A percentile compares a stretch with the other conserved stretches of the same genome.
Evolutionary conservation across 2,888 invertebrate species (phyloP).

Genomic region (Drosophila mercatorum): DNA sequence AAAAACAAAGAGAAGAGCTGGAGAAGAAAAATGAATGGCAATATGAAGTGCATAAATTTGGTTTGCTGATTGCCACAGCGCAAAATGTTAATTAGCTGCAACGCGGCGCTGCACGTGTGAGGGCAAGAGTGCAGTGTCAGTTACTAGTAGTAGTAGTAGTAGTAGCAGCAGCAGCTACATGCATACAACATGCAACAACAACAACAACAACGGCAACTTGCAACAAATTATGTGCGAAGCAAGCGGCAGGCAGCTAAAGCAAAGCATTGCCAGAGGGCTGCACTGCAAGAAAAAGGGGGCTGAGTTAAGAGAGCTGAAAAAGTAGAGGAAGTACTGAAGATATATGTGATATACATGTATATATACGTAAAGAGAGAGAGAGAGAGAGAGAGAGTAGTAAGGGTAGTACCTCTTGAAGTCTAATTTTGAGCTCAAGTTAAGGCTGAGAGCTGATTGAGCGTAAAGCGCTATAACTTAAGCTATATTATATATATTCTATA

Average conservation of each 20-base stretch:
- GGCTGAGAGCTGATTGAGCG: too few species aligned
- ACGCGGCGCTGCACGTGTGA: slow-evolving; percentile 36
- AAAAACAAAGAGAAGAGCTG: not conserved
- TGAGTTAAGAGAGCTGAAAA: not conserved
- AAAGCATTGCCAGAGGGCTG: slow-evolving; percentile 35
- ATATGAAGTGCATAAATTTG: slow-evolving; percentile 64
- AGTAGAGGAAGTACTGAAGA: not conserved
- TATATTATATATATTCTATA: too few species aligned
- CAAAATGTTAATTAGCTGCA: slow-evolving; percentile 63
- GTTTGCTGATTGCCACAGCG: slow-evolving; percentile 51
- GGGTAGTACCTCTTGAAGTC: too few species aligned
- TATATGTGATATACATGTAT: not conserved
- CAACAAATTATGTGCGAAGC: slow-evolving; percentile 51
- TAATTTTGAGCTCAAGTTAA: too few species aligned
- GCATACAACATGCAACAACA: slow-evolving; percentile 3
- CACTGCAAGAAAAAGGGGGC: slow-evolving; percentile 11
- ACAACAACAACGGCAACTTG: slow-evolving; percentile 17
- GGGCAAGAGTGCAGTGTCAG: slow-evolving; percentile 29
- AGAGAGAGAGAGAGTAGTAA: too few species aligned
- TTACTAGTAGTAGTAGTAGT: too few species aligned
- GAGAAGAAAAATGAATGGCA: slow-evolving; percentile 23
- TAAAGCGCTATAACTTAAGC: too few species aligned
- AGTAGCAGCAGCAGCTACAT: slow-evolving; percentile 4
- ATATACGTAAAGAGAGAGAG: not conserved
- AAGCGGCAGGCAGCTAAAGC: slow-evolving; percentile 35